Evolutionary conservation across 1,140 invertebrate genomes (phyloP).

Genomic region (Bathynomus jamesi): DNA sequence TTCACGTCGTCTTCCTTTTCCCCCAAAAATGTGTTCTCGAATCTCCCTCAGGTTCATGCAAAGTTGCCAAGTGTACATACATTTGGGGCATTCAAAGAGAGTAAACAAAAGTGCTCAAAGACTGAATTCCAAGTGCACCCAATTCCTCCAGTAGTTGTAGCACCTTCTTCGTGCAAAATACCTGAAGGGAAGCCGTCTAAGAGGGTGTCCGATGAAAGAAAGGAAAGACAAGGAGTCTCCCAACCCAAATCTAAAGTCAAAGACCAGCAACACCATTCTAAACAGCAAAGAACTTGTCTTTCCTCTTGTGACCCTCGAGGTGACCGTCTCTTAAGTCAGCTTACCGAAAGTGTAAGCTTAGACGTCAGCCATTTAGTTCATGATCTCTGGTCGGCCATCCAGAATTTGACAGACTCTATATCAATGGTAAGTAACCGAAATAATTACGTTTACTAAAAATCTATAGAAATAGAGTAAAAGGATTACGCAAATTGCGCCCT

Average conservation of each 20-base stretch:
- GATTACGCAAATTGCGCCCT: too few relatives aligned
- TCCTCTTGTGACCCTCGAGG: background rate
- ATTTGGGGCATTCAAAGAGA: background rate
- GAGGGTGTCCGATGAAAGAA: background rate
- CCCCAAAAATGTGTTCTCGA: background rate
- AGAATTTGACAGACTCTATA: background rate
- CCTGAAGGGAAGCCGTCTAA: background rate
- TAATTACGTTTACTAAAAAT: too few relatives aligned
- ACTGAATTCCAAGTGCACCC: background rate
- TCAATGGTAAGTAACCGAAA: background rate
- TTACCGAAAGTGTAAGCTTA: background rate
- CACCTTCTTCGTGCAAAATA: background rate
- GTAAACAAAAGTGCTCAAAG: background rate
- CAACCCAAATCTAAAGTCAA: background rate
- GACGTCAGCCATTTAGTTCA: background rate
- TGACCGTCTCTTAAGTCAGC: background rate
- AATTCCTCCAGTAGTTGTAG: background rate
- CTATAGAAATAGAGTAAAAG: background rate
- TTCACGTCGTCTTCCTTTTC: background rate
- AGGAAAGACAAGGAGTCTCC: background rate
- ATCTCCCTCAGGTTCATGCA: background rate
- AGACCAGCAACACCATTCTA: background rate
- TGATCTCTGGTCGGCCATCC: background rate
- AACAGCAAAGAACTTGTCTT: background rate
- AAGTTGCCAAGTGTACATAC: background rate